phyloP scores from a whole-genome alignment of 2,113 vertebrate genomes.

The Camelus bactrianus region DNA sequence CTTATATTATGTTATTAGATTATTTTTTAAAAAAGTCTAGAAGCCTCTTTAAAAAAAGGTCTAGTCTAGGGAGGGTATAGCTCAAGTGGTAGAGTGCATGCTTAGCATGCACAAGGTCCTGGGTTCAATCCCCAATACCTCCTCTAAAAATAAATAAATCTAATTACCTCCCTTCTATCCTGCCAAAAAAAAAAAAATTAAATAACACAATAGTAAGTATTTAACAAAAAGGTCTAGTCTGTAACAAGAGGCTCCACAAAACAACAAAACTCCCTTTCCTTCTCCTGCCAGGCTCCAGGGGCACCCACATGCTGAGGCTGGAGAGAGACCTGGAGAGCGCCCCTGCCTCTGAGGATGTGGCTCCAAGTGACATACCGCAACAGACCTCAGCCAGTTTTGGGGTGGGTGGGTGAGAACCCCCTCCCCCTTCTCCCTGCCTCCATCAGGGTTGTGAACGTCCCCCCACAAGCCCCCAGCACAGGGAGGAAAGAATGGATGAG shows the following conservation, averaged over 20 bases:
- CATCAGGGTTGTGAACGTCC: not conserved
- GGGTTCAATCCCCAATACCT: too few relatives aligned
- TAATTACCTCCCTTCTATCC: too few relatives aligned
- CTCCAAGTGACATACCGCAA: not conserved
- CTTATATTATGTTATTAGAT: not conserved
- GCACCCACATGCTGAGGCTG: not conserved
- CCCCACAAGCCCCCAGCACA: not conserved
- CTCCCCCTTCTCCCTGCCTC: not conserved
- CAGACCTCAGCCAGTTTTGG: not conserved
- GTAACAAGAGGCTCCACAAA: not conserved
- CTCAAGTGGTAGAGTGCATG: too few relatives aligned
- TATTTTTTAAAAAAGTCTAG: slow-evolving; percentile 2
- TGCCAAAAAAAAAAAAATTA: too few relatives aligned
- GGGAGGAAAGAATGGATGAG: not conserved
- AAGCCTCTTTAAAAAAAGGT: not conserved
- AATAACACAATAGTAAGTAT: too few relatives aligned
- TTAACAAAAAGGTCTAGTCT: not conserved
- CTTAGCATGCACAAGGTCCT: too few relatives aligned
- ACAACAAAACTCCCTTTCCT: not conserved
- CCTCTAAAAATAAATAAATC: too few relatives aligned
- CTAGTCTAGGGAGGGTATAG: too few relatives aligned
- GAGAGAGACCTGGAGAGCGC: not conserved
- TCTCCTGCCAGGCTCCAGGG: not conserved
- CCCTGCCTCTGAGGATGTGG: not conserved
- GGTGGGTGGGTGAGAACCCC: not conserved